These are phyloP conservation scores for Hipposideros larvatus DNA, from an alignment of 2,797 vertebrate genomes.

Conservation along the genomic window DNA sequence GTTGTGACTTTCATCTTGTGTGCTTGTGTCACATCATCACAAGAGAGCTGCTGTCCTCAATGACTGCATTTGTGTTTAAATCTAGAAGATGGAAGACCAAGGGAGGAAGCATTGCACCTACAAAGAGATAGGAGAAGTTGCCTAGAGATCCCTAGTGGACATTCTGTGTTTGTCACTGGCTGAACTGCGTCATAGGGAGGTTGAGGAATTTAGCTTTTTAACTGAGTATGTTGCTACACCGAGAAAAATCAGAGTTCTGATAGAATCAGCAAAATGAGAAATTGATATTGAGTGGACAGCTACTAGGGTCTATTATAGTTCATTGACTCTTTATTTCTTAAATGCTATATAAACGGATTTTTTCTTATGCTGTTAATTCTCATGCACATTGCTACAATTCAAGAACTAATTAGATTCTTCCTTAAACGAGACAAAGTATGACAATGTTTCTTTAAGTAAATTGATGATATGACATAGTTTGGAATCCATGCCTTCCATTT, in stretches of 20 bases:
- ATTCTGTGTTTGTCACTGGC: not conserved
- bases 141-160: not conserved
- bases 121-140: not conserved
- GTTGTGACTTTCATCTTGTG: not conserved
- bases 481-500: not conserved
- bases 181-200: not conserved
- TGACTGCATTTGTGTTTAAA: not conserved
- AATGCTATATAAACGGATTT: not conserved
- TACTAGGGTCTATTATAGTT: not conserved
- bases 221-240: not conserved
- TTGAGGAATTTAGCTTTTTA: not conserved
- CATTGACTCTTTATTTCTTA: not conserved
- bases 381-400: not conserved
- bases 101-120: not conserved
- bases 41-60: not conserved
- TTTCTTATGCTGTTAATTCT: not conserved
- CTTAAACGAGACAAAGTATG: not conserved
- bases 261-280: not conserved
- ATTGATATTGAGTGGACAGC: not conserved
- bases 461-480: not conserved
- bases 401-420: not conserved
- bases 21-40: not conserved
- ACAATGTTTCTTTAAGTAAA: not conserved
- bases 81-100: not conserved
- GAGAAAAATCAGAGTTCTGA: not conserved